A percentile compares a stretch with the other conserved stretches of the same genome.
Evolutionary conservation across 2,888 invertebrate species (phyloP).

Genomic region (Blastobasis lacticolella): DNA sequence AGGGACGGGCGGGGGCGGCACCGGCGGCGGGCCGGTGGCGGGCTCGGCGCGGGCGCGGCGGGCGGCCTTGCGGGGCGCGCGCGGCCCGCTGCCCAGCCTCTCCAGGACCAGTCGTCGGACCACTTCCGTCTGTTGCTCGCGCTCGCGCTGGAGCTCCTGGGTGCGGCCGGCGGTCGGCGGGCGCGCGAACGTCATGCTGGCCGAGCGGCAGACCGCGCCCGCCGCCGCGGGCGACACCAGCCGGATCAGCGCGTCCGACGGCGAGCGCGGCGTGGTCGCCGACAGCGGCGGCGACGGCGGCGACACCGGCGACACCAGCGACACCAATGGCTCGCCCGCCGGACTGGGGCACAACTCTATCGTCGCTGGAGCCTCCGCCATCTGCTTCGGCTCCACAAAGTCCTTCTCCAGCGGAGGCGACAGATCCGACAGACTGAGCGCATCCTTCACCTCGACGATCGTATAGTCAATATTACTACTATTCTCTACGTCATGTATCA

Average conservation of each 20-base stretch:
- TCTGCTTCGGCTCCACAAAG: constrained; percentile 16
- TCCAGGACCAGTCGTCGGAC: constrained; percentile 89
- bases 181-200: constrained; percentile 53
- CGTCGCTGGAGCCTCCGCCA: constrained; percentile 29
- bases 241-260: constrained; percentile 18
- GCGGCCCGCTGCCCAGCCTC: constrained; percentile 68
- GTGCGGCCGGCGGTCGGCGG: constrained; percentile 60
- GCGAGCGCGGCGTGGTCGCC: constrained; percentile 32
- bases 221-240: constrained; percentile 58
- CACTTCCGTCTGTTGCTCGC: constrained; percentile 87
- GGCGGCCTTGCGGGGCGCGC: constrained; percentile 28
- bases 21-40: constrained; percentile 22
- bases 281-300: constrained; percentile 19
- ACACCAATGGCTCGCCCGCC: neutral
- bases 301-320: neutral
- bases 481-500: constrained; percentile 11
- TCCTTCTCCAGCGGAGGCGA: constrained; percentile 44
- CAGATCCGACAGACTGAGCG: constrained; percentile 42
- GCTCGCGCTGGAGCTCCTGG: constrained; percentile 85
- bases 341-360: constrained; percentile 6
- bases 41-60: constrained; percentile 33
- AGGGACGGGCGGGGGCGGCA: constrained; percentile 19
- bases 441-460: constrained; percentile 29
- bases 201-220: constrained; percentile 62
- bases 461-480: constrained; percentile 17